These are phyloP conservation scores for Bovichtus variegatus DNA, from an alignment of 2,797 vertebrate genomes.

Conservation along the genomic window DNA sequence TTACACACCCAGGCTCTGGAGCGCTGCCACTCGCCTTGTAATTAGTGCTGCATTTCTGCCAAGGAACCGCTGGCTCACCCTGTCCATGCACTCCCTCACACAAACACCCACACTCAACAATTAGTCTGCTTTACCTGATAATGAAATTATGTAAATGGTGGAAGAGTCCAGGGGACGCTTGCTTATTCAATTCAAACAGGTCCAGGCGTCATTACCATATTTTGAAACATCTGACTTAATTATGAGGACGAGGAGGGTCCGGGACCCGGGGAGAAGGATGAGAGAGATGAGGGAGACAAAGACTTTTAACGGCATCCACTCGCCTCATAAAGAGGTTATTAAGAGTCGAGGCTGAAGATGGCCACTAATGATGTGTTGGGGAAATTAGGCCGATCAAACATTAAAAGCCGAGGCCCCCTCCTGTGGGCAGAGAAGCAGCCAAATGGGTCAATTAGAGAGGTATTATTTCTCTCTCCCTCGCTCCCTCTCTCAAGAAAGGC, in stretches of 20 bases:
- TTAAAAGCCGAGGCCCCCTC: constrained; percentile 97
- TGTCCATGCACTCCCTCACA: constrained; percentile 77
- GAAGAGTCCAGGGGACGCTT: constrained; percentile 87
- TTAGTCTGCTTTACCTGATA: constrained; percentile 99
- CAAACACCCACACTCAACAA: constrained; percentile 89
- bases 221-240: constrained; percentile 99
- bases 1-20: constrained; percentile 77
- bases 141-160: constrained; percentile 99
- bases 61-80: constrained; percentile 87
- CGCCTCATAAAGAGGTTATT: constrained; percentile 99
- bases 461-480: constrained; percentile 90
- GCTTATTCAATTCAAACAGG: constrained; percentile 89
- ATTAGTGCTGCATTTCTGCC: constrained; percentile 96
- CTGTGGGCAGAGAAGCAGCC: constrained; percentile 98
- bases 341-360: constrained; percentile 94
- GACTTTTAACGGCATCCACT: constrained; percentile 91
- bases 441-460: constrained; percentile 99
- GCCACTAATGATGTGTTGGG: constrained; percentile 98
- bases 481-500: constrained; percentile 84
- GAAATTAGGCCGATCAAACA: constrained; percentile 99
- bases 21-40: constrained; percentile 93
- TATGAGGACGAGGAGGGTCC: constrained; percentile 93
- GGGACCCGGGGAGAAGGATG: constrained; percentile 90
- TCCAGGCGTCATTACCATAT: constrained; percentile 93
- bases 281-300: constrained; percentile 84